Percentiles rank a stretch among this genome's conserved stretches.
Conservation (phyloP, 2,113 vertebrate species). For the Oostethus manadensis region DNA sequence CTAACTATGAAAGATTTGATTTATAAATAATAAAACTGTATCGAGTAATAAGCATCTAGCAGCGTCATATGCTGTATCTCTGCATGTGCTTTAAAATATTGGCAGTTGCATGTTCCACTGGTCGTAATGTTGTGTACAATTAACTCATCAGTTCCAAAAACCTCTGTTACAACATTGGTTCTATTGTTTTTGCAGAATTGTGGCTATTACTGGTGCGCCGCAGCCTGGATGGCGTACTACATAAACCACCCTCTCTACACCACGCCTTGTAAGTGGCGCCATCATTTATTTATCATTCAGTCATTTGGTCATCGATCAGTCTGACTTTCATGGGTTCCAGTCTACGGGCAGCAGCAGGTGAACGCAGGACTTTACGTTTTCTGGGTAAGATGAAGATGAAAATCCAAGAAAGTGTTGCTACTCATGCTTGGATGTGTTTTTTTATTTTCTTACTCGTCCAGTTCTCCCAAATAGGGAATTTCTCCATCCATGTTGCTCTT, state of each 20-base stretch:
- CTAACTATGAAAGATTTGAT: no score
- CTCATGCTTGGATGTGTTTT: constrained; percentile 8
- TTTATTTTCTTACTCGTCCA: constrained; percentile 38
- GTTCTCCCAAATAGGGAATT: constrained; percentile 88
- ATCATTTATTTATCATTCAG: not conserved
- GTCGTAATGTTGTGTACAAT: no score
- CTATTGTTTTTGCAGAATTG: constrained; percentile 78
- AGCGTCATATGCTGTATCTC: no score
- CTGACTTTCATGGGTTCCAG: constrained; percentile 51
- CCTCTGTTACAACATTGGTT: not conserved
- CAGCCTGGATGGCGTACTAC: constrained; percentile 94
- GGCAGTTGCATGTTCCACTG: no score
- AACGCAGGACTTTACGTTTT: constrained; percentile 81
- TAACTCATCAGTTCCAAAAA: no score
- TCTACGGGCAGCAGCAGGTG: constrained; percentile 81
- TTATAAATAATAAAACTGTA: no score
- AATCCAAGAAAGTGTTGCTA: not conserved
- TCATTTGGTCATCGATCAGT: constrained; percentile 14
- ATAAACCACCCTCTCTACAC: constrained; percentile 95
- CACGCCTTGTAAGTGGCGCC: constrained; percentile 77
- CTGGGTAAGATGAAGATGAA: constrained; percentile 67
- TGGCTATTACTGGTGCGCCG: constrained; percentile 87
- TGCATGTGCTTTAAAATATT: no score
- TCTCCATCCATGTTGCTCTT: constrained; percentile 86
- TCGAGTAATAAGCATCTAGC: no score